Percentiles rank a stretch among this genome's conserved stretches.
Conservation (phyloP, 2,888 invertebrate genomes). For the Allolobophora icterica region DNA sequence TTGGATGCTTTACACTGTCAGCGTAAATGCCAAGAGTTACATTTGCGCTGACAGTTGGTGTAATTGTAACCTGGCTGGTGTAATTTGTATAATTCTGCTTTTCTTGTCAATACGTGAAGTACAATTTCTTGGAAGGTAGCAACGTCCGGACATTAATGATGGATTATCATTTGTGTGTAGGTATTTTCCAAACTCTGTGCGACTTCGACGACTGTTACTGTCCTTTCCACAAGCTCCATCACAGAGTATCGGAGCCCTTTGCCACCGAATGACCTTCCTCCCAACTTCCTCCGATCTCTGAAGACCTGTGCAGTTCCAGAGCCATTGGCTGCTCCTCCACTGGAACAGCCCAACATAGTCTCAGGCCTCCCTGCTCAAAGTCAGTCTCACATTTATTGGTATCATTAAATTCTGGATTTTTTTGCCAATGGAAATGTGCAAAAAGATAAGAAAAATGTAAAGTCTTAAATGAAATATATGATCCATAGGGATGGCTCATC, state of each 20-base stretch:
- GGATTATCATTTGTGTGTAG: neutral
- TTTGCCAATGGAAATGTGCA: neutral
- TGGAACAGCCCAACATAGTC: slow-evolving; percentile 24
- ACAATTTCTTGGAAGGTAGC: too few species aligned
- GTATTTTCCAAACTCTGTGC: neutral
- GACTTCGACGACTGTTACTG: neutral
- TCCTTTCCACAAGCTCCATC: neutral
- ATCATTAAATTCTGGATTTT: neutral
- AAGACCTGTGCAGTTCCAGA: neutral
- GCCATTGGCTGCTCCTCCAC: neutral
- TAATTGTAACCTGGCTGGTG: neutral
- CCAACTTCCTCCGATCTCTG: neutral
- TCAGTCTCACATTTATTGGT: neutral
- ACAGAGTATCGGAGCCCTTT: neutral
- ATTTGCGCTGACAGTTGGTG: too few species aligned
- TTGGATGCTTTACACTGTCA: too few species aligned
- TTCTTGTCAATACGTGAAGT: neutral
- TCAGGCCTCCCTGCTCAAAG: slow-evolving; percentile 26
- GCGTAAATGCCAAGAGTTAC: too few species aligned
- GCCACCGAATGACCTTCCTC: neutral
- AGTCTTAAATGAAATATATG: too few species aligned
- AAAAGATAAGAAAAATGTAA: too few species aligned
- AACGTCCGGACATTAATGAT: neutral
- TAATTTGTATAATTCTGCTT: neutral
- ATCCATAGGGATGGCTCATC: too few species aligned